Conservation (phyloP, 2,888 invertebrate species). For the Holacanthella duospinosa region DNA sequence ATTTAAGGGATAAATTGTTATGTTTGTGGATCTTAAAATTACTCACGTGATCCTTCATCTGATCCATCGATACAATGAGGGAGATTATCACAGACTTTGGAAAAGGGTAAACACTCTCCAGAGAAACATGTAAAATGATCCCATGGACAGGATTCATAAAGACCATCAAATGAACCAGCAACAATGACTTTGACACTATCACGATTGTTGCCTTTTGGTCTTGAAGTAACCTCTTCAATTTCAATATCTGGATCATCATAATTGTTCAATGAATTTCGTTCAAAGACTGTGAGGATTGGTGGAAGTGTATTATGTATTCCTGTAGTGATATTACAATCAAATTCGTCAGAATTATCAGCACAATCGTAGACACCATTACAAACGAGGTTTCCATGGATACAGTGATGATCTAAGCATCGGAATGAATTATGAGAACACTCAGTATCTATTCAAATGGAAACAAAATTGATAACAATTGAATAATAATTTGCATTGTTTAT, state of each 20-base stretch:
- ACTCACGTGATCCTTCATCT: slow-evolving; percentile 48
- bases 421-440: slow-evolving; percentile 8
- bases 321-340: too few relatives aligned
- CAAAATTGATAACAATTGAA: not conserved
- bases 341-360: slow-evolving; percentile 30
- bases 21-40: not conserved
- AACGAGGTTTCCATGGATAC: slow-evolving; percentile 22
- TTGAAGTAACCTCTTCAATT: not conserved
- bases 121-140: not conserved
- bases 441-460: not conserved
- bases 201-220: not conserved
- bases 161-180: not conserved
- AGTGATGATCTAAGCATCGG: slow-evolving; percentile 22
- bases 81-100: slow-evolving; percentile 48
- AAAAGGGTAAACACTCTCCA: slow-evolving; percentile 45
- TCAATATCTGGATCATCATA: not conserved
- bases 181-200: not conserved
- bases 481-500: not conserved
- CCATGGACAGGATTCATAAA: not conserved
- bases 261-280: not conserved
- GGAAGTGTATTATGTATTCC: slow-evolving; percentile 1
- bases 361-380: slow-evolving; percentile 34
- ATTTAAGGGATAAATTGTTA: too few relatives aligned
- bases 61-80: slow-evolving; percentile 51
- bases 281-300: not conserved